A percentile compares a stretch with the other conserved stretches of the same genome.
Conservation (phyloP, 2,113 vertebrate species). For the Thomomys bottae region DNA sequence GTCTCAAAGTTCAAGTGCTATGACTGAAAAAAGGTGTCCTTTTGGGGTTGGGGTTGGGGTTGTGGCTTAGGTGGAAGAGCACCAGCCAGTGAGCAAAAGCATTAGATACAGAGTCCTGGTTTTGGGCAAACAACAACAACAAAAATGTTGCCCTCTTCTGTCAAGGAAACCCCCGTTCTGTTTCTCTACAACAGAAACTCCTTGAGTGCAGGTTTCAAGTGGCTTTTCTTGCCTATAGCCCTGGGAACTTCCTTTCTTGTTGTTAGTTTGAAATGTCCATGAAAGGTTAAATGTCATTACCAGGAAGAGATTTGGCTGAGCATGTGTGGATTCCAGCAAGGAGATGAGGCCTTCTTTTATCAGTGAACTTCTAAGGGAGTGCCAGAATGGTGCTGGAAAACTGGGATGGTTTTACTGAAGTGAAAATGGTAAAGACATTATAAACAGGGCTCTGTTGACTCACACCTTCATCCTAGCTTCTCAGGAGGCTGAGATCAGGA, state of each 20-base stretch:
- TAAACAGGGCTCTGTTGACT: too few relatives aligned
- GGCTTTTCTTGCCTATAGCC: not conserved
- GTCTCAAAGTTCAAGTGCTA: not conserved
- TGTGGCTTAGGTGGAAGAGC: too few relatives aligned
- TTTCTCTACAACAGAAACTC: not conserved
- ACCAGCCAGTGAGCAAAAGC: too few relatives aligned
- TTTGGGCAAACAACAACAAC: not conserved
- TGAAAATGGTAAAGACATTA: not conserved
- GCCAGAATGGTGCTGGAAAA: not conserved
- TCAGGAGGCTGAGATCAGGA: too few relatives aligned
- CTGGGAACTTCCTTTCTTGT: not conserved
- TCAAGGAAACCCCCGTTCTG: not conserved
- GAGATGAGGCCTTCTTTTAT: not conserved
- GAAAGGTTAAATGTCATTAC: not conserved
- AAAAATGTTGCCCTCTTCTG: not conserved
- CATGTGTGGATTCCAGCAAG: not conserved
- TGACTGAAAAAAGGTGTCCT: not conserved
- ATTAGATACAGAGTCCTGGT: too few relatives aligned
- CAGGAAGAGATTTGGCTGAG: not conserved
- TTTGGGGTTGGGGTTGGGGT: not conserved
- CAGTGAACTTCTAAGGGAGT: not conserved
- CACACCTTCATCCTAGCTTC: too few relatives aligned
- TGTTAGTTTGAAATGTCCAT: not conserved
- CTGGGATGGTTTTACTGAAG: not conserved
- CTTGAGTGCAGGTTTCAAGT: not conserved